Base-by-base conservation (phyloP, 2,113 vertebrate species). In the Lepus timidus region DNA sequence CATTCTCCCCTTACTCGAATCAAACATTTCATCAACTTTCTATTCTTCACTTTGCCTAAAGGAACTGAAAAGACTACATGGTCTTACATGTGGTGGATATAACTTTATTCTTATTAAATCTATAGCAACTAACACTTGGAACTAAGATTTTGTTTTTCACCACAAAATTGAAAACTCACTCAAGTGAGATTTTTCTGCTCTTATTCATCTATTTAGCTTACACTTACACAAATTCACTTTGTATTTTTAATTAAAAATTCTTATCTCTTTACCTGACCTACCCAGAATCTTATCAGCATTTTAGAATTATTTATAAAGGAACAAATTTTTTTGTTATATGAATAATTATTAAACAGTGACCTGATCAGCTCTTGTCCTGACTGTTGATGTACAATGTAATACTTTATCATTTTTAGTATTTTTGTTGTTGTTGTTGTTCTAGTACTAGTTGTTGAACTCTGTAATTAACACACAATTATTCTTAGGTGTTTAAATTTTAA, bases 311-410 rank as follows among this genome's bases (percentile, higher is more conserved):
- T 51, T 92, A 44, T 14, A 81, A 88, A 1, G 64, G 74, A 33
- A 68, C 51, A 96, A 89, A 86, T 36, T 52, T 31, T 39, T 64
- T 93, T 94, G 10, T 67, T 58, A 85, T 67, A 44, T 85, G 76
- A 94, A 62, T 74, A 27, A 65, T 74, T 9, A 70, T 55, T 62
- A 44, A 36, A 36, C 36, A 36, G 36, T 36, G 36, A 36, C 36
- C 36, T 36, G 36, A 36, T 36, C 36, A 36, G 36, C 36, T 36
- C 36, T 36, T 36, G 36, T 36, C 36, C 36, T 36, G 36, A 36
- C 36, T 36, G 36, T 36, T 36, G 36, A 36, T 36, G 36, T 36
- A 36, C 36, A 36, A 36, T 36, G 36, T 36, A 36, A 36, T 36
- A 36, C 36, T 36, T 36, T 36, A 36, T 36, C 36, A 36, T 36